These are phyloP conservation scores for Patella caerulea DNA, from an alignment of 2,888 invertebrate species.

Conservation along the genomic window DNA sequence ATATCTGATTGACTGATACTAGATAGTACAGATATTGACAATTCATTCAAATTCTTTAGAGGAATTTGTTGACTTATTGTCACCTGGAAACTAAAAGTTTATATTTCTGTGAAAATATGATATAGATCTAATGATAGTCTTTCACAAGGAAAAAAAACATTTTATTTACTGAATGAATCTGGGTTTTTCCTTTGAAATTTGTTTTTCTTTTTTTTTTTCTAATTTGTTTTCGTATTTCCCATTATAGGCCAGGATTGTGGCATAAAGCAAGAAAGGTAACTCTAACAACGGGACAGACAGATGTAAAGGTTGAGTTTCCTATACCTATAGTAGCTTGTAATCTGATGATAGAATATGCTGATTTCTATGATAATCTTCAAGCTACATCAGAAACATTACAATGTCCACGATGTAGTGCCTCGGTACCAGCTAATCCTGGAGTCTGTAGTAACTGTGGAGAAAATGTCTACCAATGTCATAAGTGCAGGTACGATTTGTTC, in stretches of 20 bases:
- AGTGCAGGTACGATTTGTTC: conserved; percentile 81
- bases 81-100: no score
- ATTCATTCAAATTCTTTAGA: no score
- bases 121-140: no score
- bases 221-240: neutral
- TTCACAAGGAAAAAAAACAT: no score
- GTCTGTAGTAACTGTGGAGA: conserved; percentile 98
- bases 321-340: conserved; percentile 97
- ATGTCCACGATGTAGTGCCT: conserved; percentile 95
- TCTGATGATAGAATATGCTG: conserved; percentile 97
- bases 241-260: conserved; percentile 80
- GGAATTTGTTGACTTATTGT: no score
- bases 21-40: no score
- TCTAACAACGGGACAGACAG: conserved; percentile 91
- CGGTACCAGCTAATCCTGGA: conserved; percentile 97
- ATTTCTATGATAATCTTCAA: conserved; percentile 90
- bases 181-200: no score
- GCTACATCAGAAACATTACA: conserved; percentile 94
- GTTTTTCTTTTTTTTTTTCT: no score
- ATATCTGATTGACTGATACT: no score
- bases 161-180: no score
- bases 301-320: conserved; percentile 96
- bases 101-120: no score
- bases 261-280: conserved; percentile 95
- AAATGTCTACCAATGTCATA: conserved; percentile 99